These are phyloP conservation scores for Pardalotus punctatus DNA, from an alignment of 2,113 vertebrate species.

Conservation along the genomic window DNA sequence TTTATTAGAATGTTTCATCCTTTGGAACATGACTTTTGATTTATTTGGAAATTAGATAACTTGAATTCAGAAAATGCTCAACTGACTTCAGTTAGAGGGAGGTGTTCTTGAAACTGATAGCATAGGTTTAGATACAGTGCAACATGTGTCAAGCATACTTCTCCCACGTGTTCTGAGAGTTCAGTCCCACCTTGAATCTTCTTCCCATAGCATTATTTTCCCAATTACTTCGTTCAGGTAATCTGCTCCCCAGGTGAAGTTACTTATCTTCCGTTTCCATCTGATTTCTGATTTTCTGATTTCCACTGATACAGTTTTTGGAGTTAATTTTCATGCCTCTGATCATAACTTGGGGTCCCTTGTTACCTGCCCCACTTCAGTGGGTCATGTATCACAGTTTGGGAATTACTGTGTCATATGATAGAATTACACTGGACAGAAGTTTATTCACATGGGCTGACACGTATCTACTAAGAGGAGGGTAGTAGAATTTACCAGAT, in stretches of 20 bases:
- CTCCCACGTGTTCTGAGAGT: background rate
- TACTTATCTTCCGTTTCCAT: background rate
- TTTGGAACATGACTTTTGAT: background rate
- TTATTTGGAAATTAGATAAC: background rate
- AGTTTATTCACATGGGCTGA: background rate
- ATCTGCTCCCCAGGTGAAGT: background rate
- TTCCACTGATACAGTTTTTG: background rate
- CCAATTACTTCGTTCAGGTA: background rate
- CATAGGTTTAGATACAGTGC: background rate
- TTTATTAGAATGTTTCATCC: background rate
- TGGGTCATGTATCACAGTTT: background rate
- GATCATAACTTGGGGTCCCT: background rate
- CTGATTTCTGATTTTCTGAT: background rate
- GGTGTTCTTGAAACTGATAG: background rate
- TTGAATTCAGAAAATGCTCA: background rate
- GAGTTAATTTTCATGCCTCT: background rate
- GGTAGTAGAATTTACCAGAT: background rate
- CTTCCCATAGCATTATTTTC: background rate
- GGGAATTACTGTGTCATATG: background rate
- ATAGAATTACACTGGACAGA: background rate
- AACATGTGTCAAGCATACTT: background rate
- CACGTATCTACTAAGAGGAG: background rate
- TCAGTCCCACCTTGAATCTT: background rate
- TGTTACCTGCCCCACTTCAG: background rate
- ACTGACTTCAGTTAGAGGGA: background rate